Base-by-base conservation (phyloP, 2,888 invertebrate species). In the Stegophylla sp. region DNA sequence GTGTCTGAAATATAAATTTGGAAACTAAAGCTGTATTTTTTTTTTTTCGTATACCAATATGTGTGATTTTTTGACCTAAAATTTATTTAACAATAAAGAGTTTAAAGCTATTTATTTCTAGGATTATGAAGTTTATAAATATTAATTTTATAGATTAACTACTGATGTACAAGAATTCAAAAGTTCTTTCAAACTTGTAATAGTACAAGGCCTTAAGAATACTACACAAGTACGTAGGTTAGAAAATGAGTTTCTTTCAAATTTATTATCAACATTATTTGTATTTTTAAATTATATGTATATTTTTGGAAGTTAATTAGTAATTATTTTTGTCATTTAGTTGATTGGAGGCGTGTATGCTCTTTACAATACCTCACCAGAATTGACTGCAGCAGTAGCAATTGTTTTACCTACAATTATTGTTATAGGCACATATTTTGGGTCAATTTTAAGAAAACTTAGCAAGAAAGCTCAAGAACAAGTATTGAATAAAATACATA, bases 131-230 rank as follows among this genome's bases (percentile, higher is more conserved):
- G n/a, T 43, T 72, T 34, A 43, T 28, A 28, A n/a, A 61, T 15
- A 28, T n/a, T 45, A n/a, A 34, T n/a, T 41, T 61, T 17, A 48
- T 86, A 93, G 94, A 84, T 88, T 98, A 83, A 97, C 97, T 41
- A 91, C 93, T 66, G 98, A 98, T 87, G 92, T 98, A 12, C 97
- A 98, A 86, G 97, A 98, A 85, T 98, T 98, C 86, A 98, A 98
- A 87, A 96, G 97, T 84, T 93, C 95, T 1, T 98, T 98, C 86
- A 98, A 98, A 86, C 91, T 94, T 85, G 93, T 94, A 34, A 91
- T 98, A 66, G 94, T 97, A 0, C 97, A 97, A 85, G 98, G 98
- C 0, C 87, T 98, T 45, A 89, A 96, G 82, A 95, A 96, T 67
- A 87, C 90, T 5, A 93, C 97, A 0, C 97, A 97, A 90, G 93